These are phyloP conservation scores for Plebejus argus DNA, from an alignment of 2,888 invertebrate species.

Conservation along the genomic window DNA sequence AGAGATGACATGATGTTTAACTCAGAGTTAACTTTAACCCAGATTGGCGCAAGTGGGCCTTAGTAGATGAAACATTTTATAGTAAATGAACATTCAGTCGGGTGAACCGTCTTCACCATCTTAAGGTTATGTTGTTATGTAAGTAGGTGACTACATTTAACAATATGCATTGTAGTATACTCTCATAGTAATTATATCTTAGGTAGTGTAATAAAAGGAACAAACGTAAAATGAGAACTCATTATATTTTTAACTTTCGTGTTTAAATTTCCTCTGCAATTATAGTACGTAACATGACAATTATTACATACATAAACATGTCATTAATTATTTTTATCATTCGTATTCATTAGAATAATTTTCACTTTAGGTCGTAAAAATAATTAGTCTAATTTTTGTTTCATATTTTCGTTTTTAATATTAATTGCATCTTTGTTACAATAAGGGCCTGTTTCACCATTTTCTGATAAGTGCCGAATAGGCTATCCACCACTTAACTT, in stretches of 20 bases:
- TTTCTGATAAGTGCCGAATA: too few species aligned
- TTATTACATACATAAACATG: slow-evolving; percentile 18
- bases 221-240: slow-evolving; percentile 25
- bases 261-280: not conserved
- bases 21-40: too few species aligned
- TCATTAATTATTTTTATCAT: slow-evolving; percentile 29
- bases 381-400: slow-evolving; percentile 6
- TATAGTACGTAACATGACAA: slow-evolving; percentile 21
- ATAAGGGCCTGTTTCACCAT: too few species aligned
- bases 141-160: slow-evolving; percentile 9
- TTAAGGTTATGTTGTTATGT: not conserved
- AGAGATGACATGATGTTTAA: too few species aligned
- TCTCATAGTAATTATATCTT: not conserved
- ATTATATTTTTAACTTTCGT: slow-evolving; percentile 17
- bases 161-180: not conserved
- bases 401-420: not conserved
- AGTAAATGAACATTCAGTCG: too few species aligned
- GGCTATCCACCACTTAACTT: too few species aligned
- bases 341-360: slow-evolving; percentile 22
- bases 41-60: too few species aligned
- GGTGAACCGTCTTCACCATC: not conserved
- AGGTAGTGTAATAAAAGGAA: not conserved
- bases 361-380: slow-evolving; percentile 20
- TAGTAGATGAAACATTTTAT: too few species aligned
- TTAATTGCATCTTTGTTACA: not conserved